Evolutionary conservation across 2,113 vertebrate species (phyloP), one percentile per base, ranked within the genome.

Genomic region (Hyperopisus bebe): DNA sequence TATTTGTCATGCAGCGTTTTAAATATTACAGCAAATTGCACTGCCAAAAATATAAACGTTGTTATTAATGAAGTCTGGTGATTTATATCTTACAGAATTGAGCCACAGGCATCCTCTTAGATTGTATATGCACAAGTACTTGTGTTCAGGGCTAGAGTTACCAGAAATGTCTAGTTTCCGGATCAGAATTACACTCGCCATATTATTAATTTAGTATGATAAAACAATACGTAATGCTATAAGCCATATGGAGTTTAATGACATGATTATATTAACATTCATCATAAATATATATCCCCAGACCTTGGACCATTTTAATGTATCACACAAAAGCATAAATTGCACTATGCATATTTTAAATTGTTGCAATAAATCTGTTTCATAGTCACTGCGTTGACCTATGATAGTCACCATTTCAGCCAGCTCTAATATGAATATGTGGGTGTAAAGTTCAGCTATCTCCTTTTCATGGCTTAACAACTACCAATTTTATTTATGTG

Each of bases 371-470:
- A 80, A 80, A 80, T 19, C 15, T 80, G 35, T 39, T 17, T 39
- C 13, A 19, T 42, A 13, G 62, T 42, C 8, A 19, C n/a, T 15
- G 48, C 51, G n/a, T 88, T 74, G 6, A 88, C 88, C 62, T 88
- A 66, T 77, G 58, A 11, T 50, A 42, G 27, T 39, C 92, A 92
- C 91, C 91, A 92, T 89, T 4, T 84, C 91, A 89, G 91, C 92
- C 46, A 87, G 89, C 90, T 87, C 19, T 86, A 10, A 53, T 62
- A 3, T 58, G 88, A 58, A 70, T 66, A 27, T 70, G 62, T 70
- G 62, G 62, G n/a, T 27, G 27, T 70, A 31, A 66, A 24, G 55
- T n/a, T 58, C 55, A 62, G 24, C 21, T 62, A 15, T 70, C 62
- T 66, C 24, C 8, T 66, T 66, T 66, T 66, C 62, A 11, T 66